A percentile compares a stretch with the other conserved stretches of the same genome.
phyloP scores from a whole-genome alignment of 2,888 invertebrate species.

The Baronia brevicornis region DNA sequence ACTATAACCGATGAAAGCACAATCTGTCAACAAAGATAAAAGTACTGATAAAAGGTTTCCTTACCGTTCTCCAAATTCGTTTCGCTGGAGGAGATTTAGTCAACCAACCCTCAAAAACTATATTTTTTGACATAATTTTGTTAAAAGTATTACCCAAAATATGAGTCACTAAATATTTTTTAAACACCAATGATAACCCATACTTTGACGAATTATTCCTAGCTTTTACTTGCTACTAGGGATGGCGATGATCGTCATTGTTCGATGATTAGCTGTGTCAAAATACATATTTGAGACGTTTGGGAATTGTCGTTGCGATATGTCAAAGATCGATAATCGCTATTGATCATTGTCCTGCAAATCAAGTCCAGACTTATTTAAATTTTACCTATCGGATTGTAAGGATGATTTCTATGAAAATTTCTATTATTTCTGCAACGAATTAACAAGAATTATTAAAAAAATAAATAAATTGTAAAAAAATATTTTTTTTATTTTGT shows the following conservation, averaged over 20 bases:
- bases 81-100: constrained; percentile 96
- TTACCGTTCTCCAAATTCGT: constrained; percentile 94
- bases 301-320: too few species aligned
- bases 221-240: constrained; percentile 17
- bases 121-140: constrained; percentile 74
- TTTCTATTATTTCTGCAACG: too few species aligned
- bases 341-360: too few species aligned
- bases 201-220: constrained; percentile 15
- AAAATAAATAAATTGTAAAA: constrained; percentile 1
- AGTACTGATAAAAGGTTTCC: too few species aligned
- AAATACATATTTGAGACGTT: too few species aligned
- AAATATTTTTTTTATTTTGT: neutral
- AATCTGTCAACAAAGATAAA: constrained; percentile 53
- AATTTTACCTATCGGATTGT: too few species aligned
- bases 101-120: constrained; percentile 94
- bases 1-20: constrained; percentile 24
- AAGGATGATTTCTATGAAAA: too few species aligned
- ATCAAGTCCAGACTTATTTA: too few species aligned
- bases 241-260: too few species aligned
- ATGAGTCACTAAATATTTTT: constrained; percentile 41
- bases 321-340: too few species aligned
- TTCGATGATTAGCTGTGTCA: too few species aligned
- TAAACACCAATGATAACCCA: constrained; percentile 22
- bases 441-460: constrained; percentile 7
- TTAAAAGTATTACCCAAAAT: constrained; percentile 25